Evolutionary conservation across 2,888 invertebrate species (phyloP).

Genomic region (Oligia fasciuncula): DNA sequence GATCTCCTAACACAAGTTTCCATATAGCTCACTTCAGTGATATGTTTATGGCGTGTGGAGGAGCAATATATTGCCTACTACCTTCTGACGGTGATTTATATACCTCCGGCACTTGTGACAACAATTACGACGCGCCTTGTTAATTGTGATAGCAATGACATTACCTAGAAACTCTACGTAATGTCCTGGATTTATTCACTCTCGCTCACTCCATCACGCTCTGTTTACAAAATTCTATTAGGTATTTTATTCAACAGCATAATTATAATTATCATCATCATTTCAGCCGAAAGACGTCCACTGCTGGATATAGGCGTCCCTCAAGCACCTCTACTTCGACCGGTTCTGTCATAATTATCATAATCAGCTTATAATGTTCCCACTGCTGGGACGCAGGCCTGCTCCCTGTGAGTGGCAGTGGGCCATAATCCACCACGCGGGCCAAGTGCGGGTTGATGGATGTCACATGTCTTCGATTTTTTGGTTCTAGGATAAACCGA

Average conservation of each 20-base stretch:
- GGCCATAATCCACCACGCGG: background rate
- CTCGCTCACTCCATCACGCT: background rate
- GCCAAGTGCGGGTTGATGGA: background rate
- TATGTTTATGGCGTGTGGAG: conserved; percentile 60
- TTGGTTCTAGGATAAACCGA: background rate
- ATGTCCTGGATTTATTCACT: conserved; percentile 1
- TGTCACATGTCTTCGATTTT: background rate
- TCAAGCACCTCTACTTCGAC: no score
- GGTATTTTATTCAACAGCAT: background rate
- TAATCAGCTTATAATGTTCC: background rate
- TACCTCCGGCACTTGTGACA: conserved; percentile 56
- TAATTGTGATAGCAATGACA: conserved; percentile 55
- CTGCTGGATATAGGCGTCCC: no score
- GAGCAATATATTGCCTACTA: conserved; percentile 58
- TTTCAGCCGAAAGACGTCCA: no score
- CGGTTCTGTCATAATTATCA: background rate
- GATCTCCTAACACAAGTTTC: conserved; percentile 51
- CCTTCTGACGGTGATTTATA: conserved; percentile 62
- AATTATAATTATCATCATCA: no score
- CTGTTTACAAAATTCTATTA: background rate
- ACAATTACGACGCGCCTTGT: conserved; percentile 59
- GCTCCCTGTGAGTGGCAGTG: background rate
- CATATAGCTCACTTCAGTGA: conserved; percentile 63
- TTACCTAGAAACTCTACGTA: conserved; percentile 26
- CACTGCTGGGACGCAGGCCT: background rate